Conservation (phyloP, 2,797 vertebrate species). For the Peromyscus melanophrys region DNA sequence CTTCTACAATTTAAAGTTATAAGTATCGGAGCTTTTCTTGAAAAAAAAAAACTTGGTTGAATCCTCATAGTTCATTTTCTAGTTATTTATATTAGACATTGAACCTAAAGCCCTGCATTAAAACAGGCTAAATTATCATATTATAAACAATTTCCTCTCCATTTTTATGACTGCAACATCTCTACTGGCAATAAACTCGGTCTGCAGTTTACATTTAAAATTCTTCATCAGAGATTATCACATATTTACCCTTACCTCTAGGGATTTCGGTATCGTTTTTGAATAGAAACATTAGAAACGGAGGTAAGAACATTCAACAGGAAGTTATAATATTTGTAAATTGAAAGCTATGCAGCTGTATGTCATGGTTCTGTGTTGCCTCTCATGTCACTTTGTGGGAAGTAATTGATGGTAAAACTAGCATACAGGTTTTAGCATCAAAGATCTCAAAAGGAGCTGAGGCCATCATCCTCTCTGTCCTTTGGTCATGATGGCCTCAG, state of each 20-base stretch:
- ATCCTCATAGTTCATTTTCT: background rate
- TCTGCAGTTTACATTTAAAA: slow-evolving; percentile 47
- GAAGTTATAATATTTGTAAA: slow-evolving; percentile 22
- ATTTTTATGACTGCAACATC: slow-evolving; percentile 29
- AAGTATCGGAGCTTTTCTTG: background rate
- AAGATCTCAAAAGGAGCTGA: background rate
- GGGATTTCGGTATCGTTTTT: slow-evolving; percentile 8
- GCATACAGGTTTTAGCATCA: background rate
- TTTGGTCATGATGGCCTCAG: background rate
- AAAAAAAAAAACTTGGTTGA: slow-evolving; percentile 18
- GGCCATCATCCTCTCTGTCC: background rate
- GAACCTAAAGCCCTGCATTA: background rate
- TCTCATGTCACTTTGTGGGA: slow-evolving; percentile 12
- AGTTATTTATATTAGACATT: background rate
- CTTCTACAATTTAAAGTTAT: background rate
- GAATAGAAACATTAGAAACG: slow-evolving; percentile 34
- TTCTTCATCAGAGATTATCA: slow-evolving; percentile 15
- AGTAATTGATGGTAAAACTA: background rate
- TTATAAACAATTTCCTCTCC: background rate
- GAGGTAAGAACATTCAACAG: slow-evolving; percentile 20
- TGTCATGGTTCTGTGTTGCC: background rate
- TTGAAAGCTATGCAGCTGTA: background rate
- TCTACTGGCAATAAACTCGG: background rate
- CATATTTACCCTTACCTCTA: background rate
- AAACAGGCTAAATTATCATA: background rate